Base-by-base conservation (phyloP, 2,797 vertebrate species). In the Argentina silus region DNA sequence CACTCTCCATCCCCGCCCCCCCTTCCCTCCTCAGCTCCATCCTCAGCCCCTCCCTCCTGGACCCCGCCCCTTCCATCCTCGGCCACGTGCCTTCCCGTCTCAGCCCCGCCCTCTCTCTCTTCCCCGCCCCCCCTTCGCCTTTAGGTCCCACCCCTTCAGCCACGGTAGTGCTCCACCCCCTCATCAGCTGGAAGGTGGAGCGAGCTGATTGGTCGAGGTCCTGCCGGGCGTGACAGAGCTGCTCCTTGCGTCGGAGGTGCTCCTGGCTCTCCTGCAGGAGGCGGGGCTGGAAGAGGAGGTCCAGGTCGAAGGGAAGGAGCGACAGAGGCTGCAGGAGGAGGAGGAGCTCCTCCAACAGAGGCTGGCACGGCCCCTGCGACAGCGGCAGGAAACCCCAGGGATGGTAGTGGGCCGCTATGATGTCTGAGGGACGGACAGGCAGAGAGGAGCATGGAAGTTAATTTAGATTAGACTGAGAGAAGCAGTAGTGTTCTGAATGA, bases 111-210 rank as follows among this genome's bases (percentile, higher is more conserved):
- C 73, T 86, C 80, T 85, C 87, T 45, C 42, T 87, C 81, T 69
- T 91, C 42, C 0, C 76, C 0, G 23, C 60, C n/a, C 85, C 78
- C 85, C 60, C 0, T 79, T 60, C 67, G 76, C 50, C 45, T 84
- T 78, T 8, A 0, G 87, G 79, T 76, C 88, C 69, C 83, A 76
- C 84, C 19, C 85, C 0, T 75, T 73, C 84, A 60, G 81, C 88
- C 23, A 81, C 93, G 3, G 57, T 74, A 21, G 84, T 51, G 79
- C 93, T 90, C 71, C 92, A 93, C 0, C 94, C 93, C 66, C 93
- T 93, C 95, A 97, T 97, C 82, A 98, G 89, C 91, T 99, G 96
- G 84, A 99, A 92, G 4, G 97, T 99, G 63, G 98, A 99, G 90
- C 95, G 93, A 0, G 93, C 81, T 0, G 96, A 96, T 11, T 93